Conservation (phyloP, 2,797 vertebrate species). For the Enteromius afrohamiltoni region DNA sequence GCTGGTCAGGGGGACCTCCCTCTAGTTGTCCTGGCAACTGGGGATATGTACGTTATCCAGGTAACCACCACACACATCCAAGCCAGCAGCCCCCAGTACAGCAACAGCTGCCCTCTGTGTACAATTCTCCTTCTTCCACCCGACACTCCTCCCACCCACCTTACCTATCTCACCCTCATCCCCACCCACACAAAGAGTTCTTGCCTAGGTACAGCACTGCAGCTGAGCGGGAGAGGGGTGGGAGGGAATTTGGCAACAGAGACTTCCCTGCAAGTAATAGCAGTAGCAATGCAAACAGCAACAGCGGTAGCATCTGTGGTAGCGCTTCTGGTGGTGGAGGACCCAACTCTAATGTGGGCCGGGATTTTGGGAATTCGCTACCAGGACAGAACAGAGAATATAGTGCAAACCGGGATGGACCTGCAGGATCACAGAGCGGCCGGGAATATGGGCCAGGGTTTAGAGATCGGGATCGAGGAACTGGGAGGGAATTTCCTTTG, state of each 20-base stretch:
- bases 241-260: constrained; percentile 76
- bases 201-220: constrained; percentile 80
- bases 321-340: constrained; percentile 68
- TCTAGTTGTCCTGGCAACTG: constrained; percentile 80
- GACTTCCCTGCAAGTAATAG: constrained; percentile 74
- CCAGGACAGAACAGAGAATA: constrained; percentile 77
- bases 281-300: constrained; percentile 69
- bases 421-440: constrained; percentile 63
- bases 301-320: constrained; percentile 62
- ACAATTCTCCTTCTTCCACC: constrained; percentile 80
- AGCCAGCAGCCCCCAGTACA: constrained; percentile 80
- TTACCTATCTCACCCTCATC: constrained; percentile 79
- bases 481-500: constrained; percentile 71
- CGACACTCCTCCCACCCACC: constrained; percentile 80
- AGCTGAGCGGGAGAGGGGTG: constrained; percentile 77
- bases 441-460: constrained; percentile 79
- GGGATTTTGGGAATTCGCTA: constrained; percentile 74
- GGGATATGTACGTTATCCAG: constrained; percentile 81
- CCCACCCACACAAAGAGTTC: constrained; percentile 82
- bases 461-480: constrained; percentile 88
- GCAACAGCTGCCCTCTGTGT: constrained; percentile 83
- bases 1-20: constrained; percentile 80
- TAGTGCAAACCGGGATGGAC: constrained; percentile 72
- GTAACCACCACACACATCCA: constrained; percentile 79
- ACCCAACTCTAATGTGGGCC: constrained; percentile 69